phyloP scores from a whole-genome alignment of 2,797 vertebrate species.

The Lepus townsendii region DNA sequence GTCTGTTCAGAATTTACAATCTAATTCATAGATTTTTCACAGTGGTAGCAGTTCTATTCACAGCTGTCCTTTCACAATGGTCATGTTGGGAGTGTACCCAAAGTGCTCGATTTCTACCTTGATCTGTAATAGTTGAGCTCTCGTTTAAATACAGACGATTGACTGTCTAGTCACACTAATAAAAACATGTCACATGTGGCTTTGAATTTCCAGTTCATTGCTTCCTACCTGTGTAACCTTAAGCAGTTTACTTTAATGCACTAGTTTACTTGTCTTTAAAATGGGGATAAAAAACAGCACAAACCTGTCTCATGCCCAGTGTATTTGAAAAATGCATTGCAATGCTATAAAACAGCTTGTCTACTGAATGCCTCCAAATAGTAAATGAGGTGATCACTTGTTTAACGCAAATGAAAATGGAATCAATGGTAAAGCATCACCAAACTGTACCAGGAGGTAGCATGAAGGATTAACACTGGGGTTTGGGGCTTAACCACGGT shows the following conservation, averaged over 20 bases:
- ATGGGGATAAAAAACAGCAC: neutral
- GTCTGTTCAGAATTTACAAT: constrained; percentile 21
- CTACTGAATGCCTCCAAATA: constrained; percentile 25
- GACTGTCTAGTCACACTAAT: neutral
- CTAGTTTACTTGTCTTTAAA: constrained; percentile 41
- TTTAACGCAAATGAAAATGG: constrained; percentile 52
- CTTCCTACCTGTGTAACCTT: constrained; percentile 53
- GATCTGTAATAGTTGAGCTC: neutral
- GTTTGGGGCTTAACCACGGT: neutral
- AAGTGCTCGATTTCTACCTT: constrained; percentile 17
- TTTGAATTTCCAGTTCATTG: constrained; percentile 25
- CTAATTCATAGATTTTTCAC: constrained; percentile 11
- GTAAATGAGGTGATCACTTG: neutral
- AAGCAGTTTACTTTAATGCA: constrained; percentile 27
- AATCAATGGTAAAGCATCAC: constrained; percentile 27
- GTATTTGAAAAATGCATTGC: constrained; percentile 44
- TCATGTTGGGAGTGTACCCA: neutral
- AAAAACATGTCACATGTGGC: neutral
- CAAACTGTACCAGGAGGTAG: neutral
- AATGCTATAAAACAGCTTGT: neutral
- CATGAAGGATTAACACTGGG: constrained; percentile 45
- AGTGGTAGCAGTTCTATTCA: neutral
- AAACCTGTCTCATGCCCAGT: neutral
- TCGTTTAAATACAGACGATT: neutral
- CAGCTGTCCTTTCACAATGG: constrained; percentile 1